phyloP scores from a whole-genome alignment of 2,888 invertebrate species.

The Morpho deidamia region DNA sequence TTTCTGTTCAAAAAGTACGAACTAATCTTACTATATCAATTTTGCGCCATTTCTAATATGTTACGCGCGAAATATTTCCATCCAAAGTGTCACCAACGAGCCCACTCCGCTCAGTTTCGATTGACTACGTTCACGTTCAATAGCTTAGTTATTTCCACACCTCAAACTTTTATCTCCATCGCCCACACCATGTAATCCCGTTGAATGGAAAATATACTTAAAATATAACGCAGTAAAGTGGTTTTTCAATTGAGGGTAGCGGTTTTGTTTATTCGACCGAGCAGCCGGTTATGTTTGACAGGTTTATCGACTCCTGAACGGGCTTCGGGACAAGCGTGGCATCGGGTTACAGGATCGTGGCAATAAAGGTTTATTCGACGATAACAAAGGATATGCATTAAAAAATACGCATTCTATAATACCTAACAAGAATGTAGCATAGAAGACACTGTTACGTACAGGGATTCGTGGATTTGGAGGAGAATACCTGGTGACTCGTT shows the following conservation, averaged over 20 bases:
- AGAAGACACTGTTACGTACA: too few relatives aligned
- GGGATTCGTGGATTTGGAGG: too few relatives aligned
- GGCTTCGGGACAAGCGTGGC: slow-evolving; percentile 19
- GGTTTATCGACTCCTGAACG: slow-evolving; percentile 41
- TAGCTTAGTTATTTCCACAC: slow-evolving; percentile 50
- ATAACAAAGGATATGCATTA: neutral
- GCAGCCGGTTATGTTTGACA: slow-evolving; percentile 39
- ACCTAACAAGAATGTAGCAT: too few relatives aligned
- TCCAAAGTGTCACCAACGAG: slow-evolving; percentile 3
- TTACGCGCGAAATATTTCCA: neutral
- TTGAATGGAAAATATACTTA: slow-evolving; percentile 21
- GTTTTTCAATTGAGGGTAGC: neutral
- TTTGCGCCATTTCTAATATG: neutral
- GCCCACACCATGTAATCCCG: slow-evolving; percentile 18
- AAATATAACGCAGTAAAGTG: neutral
- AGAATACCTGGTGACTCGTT: too few relatives aligned
- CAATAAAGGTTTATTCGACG: slow-evolving; percentile 1
- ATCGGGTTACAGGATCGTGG: slow-evolving; percentile 16
- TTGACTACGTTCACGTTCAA: slow-evolving; percentile 52
- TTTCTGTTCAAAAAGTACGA: too few relatives aligned
- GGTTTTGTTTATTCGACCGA: slow-evolving; percentile 33
- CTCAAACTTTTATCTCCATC: slow-evolving; percentile 31
- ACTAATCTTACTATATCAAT: neutral
- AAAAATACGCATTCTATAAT: too few relatives aligned
- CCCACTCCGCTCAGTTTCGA: slow-evolving; percentile 34